phyloP scores from a whole-genome alignment of 2,113 vertebrate genomes.

The Willisornis vidua region DNA sequence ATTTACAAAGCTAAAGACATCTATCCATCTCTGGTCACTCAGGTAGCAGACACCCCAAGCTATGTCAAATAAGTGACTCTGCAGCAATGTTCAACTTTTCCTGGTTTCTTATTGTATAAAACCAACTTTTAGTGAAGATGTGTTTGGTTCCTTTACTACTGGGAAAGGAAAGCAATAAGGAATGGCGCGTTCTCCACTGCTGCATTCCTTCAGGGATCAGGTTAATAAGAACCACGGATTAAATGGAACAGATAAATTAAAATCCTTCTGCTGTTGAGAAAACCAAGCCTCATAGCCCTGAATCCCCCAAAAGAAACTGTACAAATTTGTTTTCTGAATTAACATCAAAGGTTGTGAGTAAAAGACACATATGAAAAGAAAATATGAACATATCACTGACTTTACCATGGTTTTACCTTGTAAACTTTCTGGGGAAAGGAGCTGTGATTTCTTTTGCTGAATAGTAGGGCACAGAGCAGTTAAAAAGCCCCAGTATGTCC shows the following conservation, averaged over 20 bases:
- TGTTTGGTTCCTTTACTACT: not conserved
- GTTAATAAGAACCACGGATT: conserved; percentile 18
- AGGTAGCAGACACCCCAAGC: not conserved
- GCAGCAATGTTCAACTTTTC: not conserved
- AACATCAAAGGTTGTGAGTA: not conserved
- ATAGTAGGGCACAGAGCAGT: not conserved
- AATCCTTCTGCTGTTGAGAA: conserved; percentile 51
- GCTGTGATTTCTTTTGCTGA: not conserved
- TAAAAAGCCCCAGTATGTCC: not conserved
- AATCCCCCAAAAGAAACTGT: not conserved
- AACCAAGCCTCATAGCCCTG: not conserved
- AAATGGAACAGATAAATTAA: conserved; percentile 53
- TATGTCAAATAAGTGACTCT: not conserved
- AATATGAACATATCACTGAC: not conserved
- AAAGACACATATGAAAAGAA: not conserved
- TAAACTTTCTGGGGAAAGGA: not conserved
- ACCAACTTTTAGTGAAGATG: not conserved
- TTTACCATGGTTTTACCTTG: not conserved
- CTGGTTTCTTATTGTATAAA: not conserved
- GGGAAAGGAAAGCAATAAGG: conserved; percentile 36
- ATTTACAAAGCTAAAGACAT: not conserved
- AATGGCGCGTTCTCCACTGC: not conserved
- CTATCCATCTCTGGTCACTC: not conserved
- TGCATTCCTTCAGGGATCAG: conserved; percentile 19
- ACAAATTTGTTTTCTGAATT: conserved; percentile 23